Evolutionary conservation across 2,797 vertebrate species (phyloP).

Genomic region (Tolypeutes matacus): DNA sequence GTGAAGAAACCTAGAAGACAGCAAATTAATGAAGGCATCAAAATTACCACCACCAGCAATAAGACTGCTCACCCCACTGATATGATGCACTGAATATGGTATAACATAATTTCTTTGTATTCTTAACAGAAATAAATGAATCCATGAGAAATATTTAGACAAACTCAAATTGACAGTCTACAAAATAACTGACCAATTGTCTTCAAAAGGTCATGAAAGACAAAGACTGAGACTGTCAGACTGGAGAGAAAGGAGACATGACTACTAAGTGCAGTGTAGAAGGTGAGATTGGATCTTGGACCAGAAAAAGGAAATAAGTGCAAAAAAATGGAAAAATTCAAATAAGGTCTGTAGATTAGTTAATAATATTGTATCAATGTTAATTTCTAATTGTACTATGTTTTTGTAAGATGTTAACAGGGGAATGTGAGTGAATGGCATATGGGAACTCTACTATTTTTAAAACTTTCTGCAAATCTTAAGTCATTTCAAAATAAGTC

Average conservation of each 20-base stretch:
- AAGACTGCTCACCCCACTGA: not conserved
- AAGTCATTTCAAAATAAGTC: conserved; percentile 18
- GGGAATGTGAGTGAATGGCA: not conserved
- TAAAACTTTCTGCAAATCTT: not conserved
- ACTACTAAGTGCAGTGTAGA: not conserved
- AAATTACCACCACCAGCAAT: not conserved
- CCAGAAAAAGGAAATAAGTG: not conserved
- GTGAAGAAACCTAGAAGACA: not conserved
- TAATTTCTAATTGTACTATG: no score
- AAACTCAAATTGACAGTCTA: not conserved
- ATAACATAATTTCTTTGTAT: not conserved
- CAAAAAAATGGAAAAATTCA: not conserved
- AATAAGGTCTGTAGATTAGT: not conserved
- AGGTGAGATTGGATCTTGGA: not conserved
- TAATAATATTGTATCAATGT: not conserved
- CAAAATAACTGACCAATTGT: not conserved
- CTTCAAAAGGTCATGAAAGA: not conserved
- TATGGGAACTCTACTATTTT: not conserved
- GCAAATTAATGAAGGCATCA: not conserved
- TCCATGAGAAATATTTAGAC: not conserved
- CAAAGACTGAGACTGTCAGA: not conserved
- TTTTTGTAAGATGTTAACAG: not conserved
- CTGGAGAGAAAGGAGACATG: not conserved
- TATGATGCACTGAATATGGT: not conserved
- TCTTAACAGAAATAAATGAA: not conserved